phyloP scores from a whole-genome alignment of 2,113 vertebrate species.

The Marmota monax region DNA sequence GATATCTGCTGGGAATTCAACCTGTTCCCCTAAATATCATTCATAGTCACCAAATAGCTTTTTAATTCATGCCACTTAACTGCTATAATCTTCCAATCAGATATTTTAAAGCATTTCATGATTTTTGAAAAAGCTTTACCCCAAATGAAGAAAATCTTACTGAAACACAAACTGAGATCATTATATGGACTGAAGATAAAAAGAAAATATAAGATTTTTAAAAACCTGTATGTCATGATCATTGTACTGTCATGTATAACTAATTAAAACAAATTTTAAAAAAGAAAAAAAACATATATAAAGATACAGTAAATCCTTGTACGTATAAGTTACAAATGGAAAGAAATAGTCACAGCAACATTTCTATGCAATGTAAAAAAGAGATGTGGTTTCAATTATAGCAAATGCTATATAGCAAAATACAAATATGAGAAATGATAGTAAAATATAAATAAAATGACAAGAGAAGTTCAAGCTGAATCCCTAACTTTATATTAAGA shows the following conservation, averaged over 20 bases:
- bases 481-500: neutral
- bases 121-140: neutral
- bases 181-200: neutral
- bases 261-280: too few species aligned
- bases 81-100: neutral
- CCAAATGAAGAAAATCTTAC: constrained; percentile 9
- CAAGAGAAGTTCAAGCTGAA: neutral
- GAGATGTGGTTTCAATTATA: constrained; percentile 51
- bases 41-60: constrained; percentile 48
- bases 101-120: constrained; percentile 13
- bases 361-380: neutral
- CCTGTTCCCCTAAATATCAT: constrained; percentile 37
- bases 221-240: neutral
- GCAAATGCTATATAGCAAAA: neutral
- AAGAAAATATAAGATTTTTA: neutral
- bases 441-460: constrained; percentile 11
- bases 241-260: too few species aligned
- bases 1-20: constrained; percentile 27
- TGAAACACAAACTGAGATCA: constrained; percentile 3
- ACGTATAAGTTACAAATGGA: constrained; percentile 41
- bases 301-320: constrained; percentile 54
- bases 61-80: constrained; percentile 3
- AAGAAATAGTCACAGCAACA: neutral
- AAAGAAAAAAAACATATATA: neutral
- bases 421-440: constrained; percentile 14